Evolutionary conservation across 2,888 invertebrate species (phyloP).

Genomic region (Oxycera nigricornis): DNA sequence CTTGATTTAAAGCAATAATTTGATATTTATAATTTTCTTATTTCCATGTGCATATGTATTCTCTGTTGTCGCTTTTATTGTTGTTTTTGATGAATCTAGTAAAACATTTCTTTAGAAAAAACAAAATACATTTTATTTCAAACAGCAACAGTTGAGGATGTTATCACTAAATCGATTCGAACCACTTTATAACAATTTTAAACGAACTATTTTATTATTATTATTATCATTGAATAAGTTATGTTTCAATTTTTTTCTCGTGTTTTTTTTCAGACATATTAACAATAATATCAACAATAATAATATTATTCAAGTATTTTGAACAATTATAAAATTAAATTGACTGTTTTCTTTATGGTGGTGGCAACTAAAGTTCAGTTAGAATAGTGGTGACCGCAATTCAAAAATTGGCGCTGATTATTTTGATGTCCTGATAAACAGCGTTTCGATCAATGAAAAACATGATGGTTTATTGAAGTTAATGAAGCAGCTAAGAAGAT

Average conservation of each 20-base stretch:
- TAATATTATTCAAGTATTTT: not conserved
- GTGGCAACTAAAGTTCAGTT: not conserved
- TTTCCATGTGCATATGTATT: not conserved
- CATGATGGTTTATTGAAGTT: not conserved
- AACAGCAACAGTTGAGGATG: not conserved
- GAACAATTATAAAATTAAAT: not conserved
- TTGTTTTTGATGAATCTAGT: not conserved
- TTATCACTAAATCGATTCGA: not conserved
- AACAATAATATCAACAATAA: not conserved
- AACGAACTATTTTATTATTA: too few relatives aligned
- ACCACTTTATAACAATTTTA: not conserved
- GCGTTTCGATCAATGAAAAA: not conserved
- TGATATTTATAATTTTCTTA: constrained; percentile 11
- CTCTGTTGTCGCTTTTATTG: not conserved
- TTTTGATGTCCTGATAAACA: not conserved
- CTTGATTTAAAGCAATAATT: not conserved
- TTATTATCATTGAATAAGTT: too few relatives aligned
- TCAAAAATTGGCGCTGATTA: not conserved
- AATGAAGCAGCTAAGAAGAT: not conserved
- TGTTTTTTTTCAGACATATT: not conserved
- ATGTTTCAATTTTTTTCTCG: not conserved
- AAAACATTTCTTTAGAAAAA: not conserved
- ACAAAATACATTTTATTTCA: not conserved
- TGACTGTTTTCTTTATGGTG: too few relatives aligned
- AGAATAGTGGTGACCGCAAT: constrained; percentile 1